Conservation (phyloP, 1,140 invertebrate genomes). For the Plutomurus gul region DNA sequence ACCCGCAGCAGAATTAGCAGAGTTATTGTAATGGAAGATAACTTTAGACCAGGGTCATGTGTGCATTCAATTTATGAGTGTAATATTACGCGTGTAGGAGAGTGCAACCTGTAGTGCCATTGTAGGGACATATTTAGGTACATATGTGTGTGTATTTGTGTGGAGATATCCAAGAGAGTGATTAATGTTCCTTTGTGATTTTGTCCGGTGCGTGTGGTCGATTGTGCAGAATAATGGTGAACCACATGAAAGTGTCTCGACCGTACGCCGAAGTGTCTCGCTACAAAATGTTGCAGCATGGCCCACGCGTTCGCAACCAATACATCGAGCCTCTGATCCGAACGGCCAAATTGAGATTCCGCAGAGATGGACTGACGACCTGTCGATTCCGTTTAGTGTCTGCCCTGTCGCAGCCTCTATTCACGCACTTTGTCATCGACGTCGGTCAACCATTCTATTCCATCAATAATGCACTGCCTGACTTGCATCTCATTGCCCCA, state of each 20-base stretch:
- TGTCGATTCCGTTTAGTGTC: constrained; percentile 56
- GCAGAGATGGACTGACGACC: constrained; percentile 63
- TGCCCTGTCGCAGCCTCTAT: not conserved
- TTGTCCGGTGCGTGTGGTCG: not conserved
- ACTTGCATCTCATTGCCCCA: not conserved
- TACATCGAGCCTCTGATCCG: constrained; percentile 59
- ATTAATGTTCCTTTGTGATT: not conserved
- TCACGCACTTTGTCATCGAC: constrained; percentile 39
- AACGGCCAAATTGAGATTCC: constrained; percentile 60
- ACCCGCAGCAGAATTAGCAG: too few relatives aligned
- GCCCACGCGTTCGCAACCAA: constrained; percentile 58
- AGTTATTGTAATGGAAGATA: too few relatives aligned
- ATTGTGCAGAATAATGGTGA: constrained; percentile 34
- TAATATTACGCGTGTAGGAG: too few relatives aligned
- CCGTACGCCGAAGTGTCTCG: constrained; percentile 50
- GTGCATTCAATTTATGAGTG: too few relatives aligned
- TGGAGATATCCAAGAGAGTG: too few relatives aligned
- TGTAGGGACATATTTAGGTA: too few relatives aligned
- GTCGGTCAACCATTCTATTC: constrained; percentile 27
- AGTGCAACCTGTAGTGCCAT: too few relatives aligned
- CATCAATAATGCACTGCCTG: not conserved
- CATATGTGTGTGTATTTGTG: not conserved
- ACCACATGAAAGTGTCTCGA: constrained; percentile 25
- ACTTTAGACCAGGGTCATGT: too few relatives aligned
- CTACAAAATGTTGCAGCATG: constrained; percentile 64